Evolutionary conservation across 2,888 invertebrate species (phyloP).

Genomic region (Kryphioiulus occultus): DNA sequence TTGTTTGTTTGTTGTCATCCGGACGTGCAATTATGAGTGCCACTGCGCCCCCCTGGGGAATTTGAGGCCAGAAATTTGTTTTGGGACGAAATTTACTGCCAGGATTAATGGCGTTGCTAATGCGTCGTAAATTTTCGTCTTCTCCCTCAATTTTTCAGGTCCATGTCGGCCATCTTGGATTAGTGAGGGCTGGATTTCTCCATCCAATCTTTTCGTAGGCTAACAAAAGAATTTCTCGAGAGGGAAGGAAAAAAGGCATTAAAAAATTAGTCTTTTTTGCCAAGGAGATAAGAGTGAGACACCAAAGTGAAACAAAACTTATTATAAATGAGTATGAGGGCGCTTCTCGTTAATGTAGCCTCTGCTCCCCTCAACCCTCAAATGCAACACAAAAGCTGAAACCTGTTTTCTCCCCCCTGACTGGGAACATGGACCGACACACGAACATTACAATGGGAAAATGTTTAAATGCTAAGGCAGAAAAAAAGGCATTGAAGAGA

Average conservation of each 20-base stretch:
- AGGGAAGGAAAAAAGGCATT: not conserved
- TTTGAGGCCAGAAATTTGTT: not conserved
- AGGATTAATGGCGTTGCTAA: not conserved
- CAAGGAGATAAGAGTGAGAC: constrained; percentile 2
- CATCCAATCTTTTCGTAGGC: not conserved
- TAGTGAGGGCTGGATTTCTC: not conserved
- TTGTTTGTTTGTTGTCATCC: constrained; percentile 35
- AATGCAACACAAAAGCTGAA: constrained; percentile 10
- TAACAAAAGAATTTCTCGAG: constrained; percentile 9
- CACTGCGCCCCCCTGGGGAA: not conserved
- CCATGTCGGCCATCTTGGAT: not conserved
- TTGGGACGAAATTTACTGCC: not conserved
- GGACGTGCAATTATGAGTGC: constrained; percentile 35
- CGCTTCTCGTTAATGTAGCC: constrained; percentile 15
- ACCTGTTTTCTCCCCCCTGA: not conserved
- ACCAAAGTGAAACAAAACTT: constrained; percentile 36
- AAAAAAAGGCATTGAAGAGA: not conserved
- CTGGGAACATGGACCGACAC: not conserved
- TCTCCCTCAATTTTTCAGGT: not conserved
- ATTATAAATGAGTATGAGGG: constrained; percentile 22
- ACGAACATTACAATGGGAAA: not conserved
- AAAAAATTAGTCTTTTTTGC: constrained; percentile 18
- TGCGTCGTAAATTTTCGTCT: constrained; percentile 7
- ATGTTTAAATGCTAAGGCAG: not conserved
- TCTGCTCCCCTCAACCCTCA: not conserved